Base-by-base conservation (phyloP, 2,113 vertebrate genomes). In the Dolichotis patagonum region DNA sequence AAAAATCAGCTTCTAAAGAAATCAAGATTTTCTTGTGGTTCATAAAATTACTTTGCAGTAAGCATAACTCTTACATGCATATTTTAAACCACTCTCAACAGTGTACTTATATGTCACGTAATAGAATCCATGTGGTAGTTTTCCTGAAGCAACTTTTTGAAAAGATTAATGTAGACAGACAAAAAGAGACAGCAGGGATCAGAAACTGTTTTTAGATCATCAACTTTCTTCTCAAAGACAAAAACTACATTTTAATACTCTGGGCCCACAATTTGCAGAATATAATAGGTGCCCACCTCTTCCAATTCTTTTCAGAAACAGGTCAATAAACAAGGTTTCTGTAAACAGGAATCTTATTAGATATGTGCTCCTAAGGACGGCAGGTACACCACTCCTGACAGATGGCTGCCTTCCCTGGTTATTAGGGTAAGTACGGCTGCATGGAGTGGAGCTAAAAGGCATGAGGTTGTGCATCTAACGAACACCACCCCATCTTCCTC, bases 331-430 rank as follows among this genome's bases (percentile, higher is more conserved):
- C 75, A 56, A 93, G 52, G 32, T 38, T 30, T 26, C 78, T 3
- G 13, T 32, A 77, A 90, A 85, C 0, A 86, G 49, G 75, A 96
- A n/a, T 81, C 26, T 20, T 78, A 81, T 85, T 32, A 49, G 71
- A 71, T 28, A 11, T 85, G 71, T 14, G 12, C 13, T 56, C 13
- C 67, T 28, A 4, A 11, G 49, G 69, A 71, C 9, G 94, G 88
- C 63, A 96, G 52, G 90, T 54, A 80, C 54, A 82, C 9, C 30
- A 20, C 63, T 49, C 38, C 80, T 0, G 4, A 82, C 22, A 96
- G 95, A 94, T 35, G 84, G 84, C 58, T 67, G 75, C 52, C 80
- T 88, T 81, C 77, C 71, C 54, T 49, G 96, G 82, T 88, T 78
- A 85, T 54, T 9, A 14, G 12, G 38, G n/a, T 93, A 85, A 95